Base-by-base conservation (phyloP, 2,113 vertebrate species). In the Poeciliopsis prolifica region DNA sequence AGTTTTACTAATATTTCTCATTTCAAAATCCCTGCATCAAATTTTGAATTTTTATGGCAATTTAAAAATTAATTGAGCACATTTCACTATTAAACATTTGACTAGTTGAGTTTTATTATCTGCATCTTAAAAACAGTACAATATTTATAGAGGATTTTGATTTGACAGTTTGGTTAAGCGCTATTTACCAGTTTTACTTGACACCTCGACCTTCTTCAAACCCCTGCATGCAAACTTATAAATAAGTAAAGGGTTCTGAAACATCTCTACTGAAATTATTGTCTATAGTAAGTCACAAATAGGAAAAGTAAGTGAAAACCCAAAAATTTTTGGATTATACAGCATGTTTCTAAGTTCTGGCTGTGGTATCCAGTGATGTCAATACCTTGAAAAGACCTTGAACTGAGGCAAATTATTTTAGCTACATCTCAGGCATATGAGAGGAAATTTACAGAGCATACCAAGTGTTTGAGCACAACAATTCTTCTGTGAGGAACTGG, bases 401-500 rank as follows among this genome's bases (percentile, higher is more conserved):
- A 61, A 19, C 19, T 48, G 11, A 44, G 28, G 70, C 33, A 30
- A 61, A 29, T 72, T 24, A 13, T 26, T 70, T 15, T n/a, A 19
- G 60, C 17, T 60, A 1, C 30, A 15, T 7, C 22, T 37, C 5
- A 35, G 9, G 14, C 19, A 24, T 30, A 44, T 44, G 65, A 15
- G 22, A 7, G n/a, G 26, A 61, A 40, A 61, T 30, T 62, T 15
- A 6, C 26, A 17, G 40, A 8, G 5, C 19, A 65, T 2, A 17
- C 11, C 22, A 22, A 29, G 1, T 1, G 31, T 19, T 42, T 31
- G 2, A 22, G 37, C 24, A 84, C 83, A 84, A 61, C 58, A 26
- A 54, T 33, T 51, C 17, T 68, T 73, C 82, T 86, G 44, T 84
- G 60, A 4, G 2, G 65, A 81, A 48, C 75, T 29, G 12, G 70